These are phyloP conservation scores for Physocephala rufipes DNA, from an alignment of 2,888 invertebrate genomes.

Conservation along the genomic window DNA sequence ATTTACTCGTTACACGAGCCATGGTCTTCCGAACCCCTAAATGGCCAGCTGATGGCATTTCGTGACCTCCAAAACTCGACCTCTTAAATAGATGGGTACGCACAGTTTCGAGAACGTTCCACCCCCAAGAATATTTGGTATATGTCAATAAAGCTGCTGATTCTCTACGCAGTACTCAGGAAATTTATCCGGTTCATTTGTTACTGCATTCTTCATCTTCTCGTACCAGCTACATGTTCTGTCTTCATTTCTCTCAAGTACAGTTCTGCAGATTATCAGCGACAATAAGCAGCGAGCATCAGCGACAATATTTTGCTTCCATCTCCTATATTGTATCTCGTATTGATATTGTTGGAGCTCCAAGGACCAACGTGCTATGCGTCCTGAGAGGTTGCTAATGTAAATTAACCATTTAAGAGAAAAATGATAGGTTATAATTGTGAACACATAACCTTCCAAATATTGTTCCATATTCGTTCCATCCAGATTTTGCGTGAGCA, in stretches of 20 bases:
- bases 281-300: conserved; percentile 1
- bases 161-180: too few relatives aligned
- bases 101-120: conserved; percentile 8
- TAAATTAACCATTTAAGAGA: neutral
- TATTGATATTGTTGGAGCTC: neutral
- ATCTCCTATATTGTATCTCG: conserved; percentile 1
- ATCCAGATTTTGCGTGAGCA: too few relatives aligned
- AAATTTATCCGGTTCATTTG: too few relatives aligned
- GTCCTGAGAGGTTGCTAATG: neutral
- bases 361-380: neutral
- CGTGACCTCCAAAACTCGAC: neutral
- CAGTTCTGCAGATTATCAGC: too few relatives aligned
- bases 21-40: too few relatives aligned
- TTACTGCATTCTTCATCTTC: too few relatives aligned
- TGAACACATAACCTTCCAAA: neutral
- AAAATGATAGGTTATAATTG: neutral
- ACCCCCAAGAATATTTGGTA: too few relatives aligned
- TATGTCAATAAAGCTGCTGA: too few relatives aligned
- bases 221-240: too few relatives aligned
- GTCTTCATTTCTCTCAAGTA: too few relatives aligned
- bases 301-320: neutral
- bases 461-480: conserved; percentile 14
- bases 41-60: neutral
- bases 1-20: too few relatives aligned
- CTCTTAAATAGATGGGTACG: neutral